Base-by-base conservation (phyloP, 2,888 invertebrate species). In the Priocnemis perturbator region DNA sequence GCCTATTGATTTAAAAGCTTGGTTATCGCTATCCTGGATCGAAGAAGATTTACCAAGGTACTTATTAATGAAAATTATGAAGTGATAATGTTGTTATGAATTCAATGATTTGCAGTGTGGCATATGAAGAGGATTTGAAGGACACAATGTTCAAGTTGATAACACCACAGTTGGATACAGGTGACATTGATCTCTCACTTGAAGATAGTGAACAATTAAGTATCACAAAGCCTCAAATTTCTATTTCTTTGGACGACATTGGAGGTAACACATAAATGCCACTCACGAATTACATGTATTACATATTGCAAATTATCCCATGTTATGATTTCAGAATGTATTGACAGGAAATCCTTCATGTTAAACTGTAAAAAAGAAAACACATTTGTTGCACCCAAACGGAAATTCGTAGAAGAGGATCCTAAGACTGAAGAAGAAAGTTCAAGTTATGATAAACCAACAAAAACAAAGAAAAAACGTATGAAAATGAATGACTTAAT, bases 1-100 rank as follows among this genome's bases (percentile, higher is more conserved):
- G 44, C 92, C 92, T 47, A 50, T 69, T 57, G 84, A 92, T 83
- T 86, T 93, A 50, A 86, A 87, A 66, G 69, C 83, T 52, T 92
- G 91, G 91, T 79, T 92, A 15, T 88, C 90, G 72, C 80, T 91
- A 23, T 87, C 90, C 58, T 90, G 91, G 86, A 75, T 91, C 61
- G 90, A 91, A 71, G 84, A 89, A 62, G 87, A 87, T 74, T 88
- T 89, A 73, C 80, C 81, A 67, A 73, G 64, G 88, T 84, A 73
- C 58, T 21, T n/a, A 48, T 1, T 20, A 58, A 20, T 1, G 2
- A 37, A 44, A 63, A 55, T 69, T 60, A 62, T 3, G 44, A 56
- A 59, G 63, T 56, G 0, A n/a, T 47, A 19, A 4, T 14, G 26
- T 23, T 53, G 7, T 48, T 2, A 23, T n/a, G 44, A 50, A 26